phyloP scores from a whole-genome alignment of 2,113 vertebrate species.

The Nansenia antarctica region DNA sequence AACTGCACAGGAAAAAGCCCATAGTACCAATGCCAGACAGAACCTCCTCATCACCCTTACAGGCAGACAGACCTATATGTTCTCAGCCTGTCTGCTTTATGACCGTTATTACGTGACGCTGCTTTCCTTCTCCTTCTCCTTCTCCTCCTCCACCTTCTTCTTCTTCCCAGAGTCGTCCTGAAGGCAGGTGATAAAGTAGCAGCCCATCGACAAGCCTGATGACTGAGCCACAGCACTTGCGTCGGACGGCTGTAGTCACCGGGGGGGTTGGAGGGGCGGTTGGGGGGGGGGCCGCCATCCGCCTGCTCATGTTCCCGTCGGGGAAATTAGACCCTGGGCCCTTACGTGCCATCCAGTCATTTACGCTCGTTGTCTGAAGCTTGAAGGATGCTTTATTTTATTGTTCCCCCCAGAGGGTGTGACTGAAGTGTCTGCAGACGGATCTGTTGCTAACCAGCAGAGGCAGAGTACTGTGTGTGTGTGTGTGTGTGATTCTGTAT shows the following conservation, averaged over 20 bases:
- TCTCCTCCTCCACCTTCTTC: too few species aligned
- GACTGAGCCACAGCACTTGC: not conserved
- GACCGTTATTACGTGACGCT: not conserved
- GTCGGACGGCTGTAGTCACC: too few species aligned
- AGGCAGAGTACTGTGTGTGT: slow-evolving; percentile 1
- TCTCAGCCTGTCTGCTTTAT: slow-evolving; percentile 12
- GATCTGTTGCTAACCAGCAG: slow-evolving; percentile 14
- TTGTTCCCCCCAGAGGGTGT: slow-evolving; percentile 30
- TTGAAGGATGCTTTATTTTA: slow-evolving; percentile 36
- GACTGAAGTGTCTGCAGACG: slow-evolving; percentile 34
- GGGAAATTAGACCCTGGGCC: slow-evolving; percentile 11
- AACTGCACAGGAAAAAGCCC: too few species aligned
- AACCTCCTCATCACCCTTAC: not conserved
- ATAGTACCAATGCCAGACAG: not conserved
- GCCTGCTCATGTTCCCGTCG: slow-evolving; percentile 19
- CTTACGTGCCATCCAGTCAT: slow-evolving; percentile 22
- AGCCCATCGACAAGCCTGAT: not conserved
- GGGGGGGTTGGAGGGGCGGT: too few species aligned
- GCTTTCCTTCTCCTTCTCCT: not conserved
- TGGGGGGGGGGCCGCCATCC: not conserved
- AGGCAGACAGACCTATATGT: not conserved
- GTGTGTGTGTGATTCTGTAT: not conserved
- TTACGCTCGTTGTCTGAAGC: slow-evolving; percentile 14
- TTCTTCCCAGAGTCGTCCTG: not conserved
- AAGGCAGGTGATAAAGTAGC: not conserved